Evolutionary conservation across 2,113 vertebrate species (phyloP).

Genomic region (Heptranchias perlo): DNA sequence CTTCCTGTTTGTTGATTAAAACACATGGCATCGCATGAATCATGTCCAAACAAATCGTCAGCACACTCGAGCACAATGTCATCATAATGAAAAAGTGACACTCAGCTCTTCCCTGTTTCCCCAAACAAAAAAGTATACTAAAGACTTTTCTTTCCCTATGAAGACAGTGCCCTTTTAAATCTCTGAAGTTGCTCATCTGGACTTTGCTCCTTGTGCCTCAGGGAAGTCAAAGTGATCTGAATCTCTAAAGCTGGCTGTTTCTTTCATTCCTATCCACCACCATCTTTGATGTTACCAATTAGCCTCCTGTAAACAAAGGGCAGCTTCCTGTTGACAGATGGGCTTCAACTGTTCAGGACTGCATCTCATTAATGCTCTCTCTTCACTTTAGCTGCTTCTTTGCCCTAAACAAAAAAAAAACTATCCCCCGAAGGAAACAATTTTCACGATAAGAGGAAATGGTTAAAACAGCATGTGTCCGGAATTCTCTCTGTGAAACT

Average conservation of each 20-base stretch:
- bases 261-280: not conserved
- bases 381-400: not conserved
- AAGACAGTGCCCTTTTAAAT: not conserved
- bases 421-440: not conserved
- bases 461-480: conserved; percentile 3
- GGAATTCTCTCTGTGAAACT: not conserved
- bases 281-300: conserved; percentile 19
- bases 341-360: not conserved
- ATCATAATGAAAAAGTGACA: not conserved
- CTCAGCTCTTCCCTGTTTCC: not conserved
- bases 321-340: conserved; percentile 18
- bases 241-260: not conserved
- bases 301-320: not conserved
- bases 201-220: not conserved
- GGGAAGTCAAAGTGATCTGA: not conserved
- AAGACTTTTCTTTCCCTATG: not conserved
- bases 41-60: not conserved
- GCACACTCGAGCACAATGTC: not conserved
- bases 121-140: not conserved
- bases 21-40: not conserved
- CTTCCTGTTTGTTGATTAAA: not conserved
- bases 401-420: not conserved
- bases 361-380: not conserved
- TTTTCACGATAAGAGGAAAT: not conserved
- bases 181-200: not conserved